A percentile compares a stretch with the other conserved stretches of the same genome.
Conservation (phyloP, 2,888 invertebrate species). For the Subacronicta megacephala region DNA sequence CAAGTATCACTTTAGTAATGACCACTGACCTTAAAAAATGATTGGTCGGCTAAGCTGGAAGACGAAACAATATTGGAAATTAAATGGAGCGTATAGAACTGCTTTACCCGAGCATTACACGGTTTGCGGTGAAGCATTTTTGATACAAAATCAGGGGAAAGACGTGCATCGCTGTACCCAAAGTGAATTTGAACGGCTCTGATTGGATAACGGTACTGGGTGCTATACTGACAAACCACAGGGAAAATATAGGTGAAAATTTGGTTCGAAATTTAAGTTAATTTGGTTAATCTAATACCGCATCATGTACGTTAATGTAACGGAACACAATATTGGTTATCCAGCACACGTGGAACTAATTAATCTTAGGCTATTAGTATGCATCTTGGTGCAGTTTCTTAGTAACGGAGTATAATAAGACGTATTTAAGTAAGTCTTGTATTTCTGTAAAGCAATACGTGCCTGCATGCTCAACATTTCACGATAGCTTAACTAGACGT, state of each 20-base stretch:
- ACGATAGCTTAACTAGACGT: neutral
- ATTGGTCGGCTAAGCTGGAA: slow-evolving; percentile 44
- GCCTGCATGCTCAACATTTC: slow-evolving; percentile 3
- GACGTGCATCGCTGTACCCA: slow-evolving; percentile 76
- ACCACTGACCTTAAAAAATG: slow-evolving; percentile 45
- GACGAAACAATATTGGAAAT: slow-evolving; percentile 51
- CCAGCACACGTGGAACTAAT: slow-evolving; percentile 29
- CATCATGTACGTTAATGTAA: slow-evolving; percentile 27
- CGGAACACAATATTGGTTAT: slow-evolving; percentile 27
- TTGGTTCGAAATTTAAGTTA: slow-evolving; percentile 27
- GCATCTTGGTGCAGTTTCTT: slow-evolving; percentile 11
- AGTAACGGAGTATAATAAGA: slow-evolving; percentile 16
- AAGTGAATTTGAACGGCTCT: slow-evolving; percentile 67
- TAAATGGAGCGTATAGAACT: slow-evolving; percentile 77
- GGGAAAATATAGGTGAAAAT: slow-evolving; percentile 58
- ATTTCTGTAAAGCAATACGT: slow-evolving; percentile 9
- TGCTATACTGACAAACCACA: slow-evolving; percentile 64
- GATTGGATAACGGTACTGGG: slow-evolving; percentile 79
- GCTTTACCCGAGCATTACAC: slow-evolving; percentile 69
- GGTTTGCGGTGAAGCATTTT: slow-evolving; percentile 74
- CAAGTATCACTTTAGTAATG: slow-evolving; percentile 18
- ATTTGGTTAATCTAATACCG: slow-evolving; percentile 30
- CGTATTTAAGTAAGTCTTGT: slow-evolving; percentile 26
- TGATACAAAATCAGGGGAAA: slow-evolving; percentile 71
- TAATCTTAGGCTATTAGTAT: slow-evolving; percentile 35